Conservation (phyloP, 2,888 invertebrate species). For the Protonemura montana region DNA sequence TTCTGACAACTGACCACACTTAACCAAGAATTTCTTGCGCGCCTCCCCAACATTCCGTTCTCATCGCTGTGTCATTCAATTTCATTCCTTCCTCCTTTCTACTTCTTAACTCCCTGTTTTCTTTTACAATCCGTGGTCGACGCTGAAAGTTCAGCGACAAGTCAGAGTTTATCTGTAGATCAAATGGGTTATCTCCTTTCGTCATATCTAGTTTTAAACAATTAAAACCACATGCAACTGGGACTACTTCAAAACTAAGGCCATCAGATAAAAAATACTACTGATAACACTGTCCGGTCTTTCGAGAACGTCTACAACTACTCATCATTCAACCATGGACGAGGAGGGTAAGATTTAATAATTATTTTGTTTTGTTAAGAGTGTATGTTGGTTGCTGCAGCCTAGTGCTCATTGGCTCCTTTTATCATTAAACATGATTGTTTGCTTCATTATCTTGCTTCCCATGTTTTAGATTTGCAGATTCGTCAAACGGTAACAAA, state of each 20-base stretch:
- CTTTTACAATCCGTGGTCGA: background rate
- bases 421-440: too few relatives aligned
- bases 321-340: background rate
- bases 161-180: background rate
- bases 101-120: background rate
- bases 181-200: background rate
- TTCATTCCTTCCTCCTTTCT: background rate
- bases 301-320: background rate
- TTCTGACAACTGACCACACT: slow-evolving; percentile 4
- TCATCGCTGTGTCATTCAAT: background rate
- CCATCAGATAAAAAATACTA: background rate
- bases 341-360: background rate
- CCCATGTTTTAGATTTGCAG: background rate
- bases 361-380: background rate
- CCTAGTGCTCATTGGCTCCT: background rate
- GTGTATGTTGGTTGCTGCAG: background rate
- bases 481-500: background rate
- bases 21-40: background rate
- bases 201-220: background rate
- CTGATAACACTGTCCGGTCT: background rate
- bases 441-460: background rate
- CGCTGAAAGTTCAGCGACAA: background rate
- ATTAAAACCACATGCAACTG: background rate
- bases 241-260: background rate
- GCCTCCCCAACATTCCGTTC: background rate